Conservation (phyloP, 2,888 invertebrate species). For the Periphyllus acericola region DNA sequence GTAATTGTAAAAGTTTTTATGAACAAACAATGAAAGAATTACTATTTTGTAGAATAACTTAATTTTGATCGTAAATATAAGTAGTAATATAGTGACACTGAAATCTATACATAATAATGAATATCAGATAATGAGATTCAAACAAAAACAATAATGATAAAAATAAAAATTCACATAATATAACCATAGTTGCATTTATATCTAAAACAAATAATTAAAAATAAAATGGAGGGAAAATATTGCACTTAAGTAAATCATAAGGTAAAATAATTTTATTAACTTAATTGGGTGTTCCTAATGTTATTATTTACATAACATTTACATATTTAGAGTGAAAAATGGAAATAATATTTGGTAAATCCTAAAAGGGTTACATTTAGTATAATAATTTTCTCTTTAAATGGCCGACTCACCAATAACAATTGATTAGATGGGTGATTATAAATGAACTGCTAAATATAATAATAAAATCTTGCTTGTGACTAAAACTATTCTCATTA, state of each 20-base stretch:
- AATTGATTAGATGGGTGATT: neutral
- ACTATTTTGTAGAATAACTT: neutral
- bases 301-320: constrained; percentile 7
- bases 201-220: constrained; percentile 12
- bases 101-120: constrained; percentile 2
- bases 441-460: neutral
- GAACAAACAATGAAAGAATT: constrained; percentile 22
- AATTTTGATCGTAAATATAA: constrained; percentile 44
- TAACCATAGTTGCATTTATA: constrained; percentile 3
- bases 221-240: constrained; percentile 60
- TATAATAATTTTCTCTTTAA: neutral
- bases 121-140: constrained; percentile 41
- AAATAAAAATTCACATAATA: constrained; percentile 27
- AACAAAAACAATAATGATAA: constrained; percentile 22
- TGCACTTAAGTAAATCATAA: constrained; percentile 56
- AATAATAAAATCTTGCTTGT: constrained; percentile 24
- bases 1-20: constrained; percentile 3
- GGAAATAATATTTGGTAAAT: neutral
- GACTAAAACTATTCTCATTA: neutral
- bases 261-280: constrained; percentile 6
- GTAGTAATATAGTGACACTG: constrained; percentile 25
- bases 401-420: constrained; percentile 22
- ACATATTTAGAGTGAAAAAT: neutral
- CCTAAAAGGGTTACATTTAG: neutral
- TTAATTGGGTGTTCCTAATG: neutral